Evolutionary conservation across 2,797 vertebrate species (phyloP).

Genomic region (Scarus forsteni): DNA sequence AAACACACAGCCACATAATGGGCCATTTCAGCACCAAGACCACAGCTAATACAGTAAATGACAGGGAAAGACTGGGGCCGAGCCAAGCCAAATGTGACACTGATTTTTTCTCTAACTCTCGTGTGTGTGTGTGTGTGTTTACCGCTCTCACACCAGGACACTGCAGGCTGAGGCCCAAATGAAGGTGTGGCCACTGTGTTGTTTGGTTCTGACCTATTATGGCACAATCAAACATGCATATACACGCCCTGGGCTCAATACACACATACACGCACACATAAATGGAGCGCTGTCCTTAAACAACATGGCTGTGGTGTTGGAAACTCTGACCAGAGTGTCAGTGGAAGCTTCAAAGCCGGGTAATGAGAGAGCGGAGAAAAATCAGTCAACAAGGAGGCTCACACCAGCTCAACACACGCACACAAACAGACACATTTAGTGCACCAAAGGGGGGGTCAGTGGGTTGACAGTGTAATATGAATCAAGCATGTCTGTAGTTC

Average conservation of each 20-base stretch:
- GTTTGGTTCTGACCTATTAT: conserved; percentile 50
- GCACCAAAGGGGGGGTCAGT: too few relatives aligned
- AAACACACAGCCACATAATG: conserved; percentile 78
- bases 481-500: too few relatives aligned
- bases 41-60: conserved; percentile 87
- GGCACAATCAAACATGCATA: conserved; percentile 34
- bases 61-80: conserved; percentile 74
- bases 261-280: conserved; percentile 19
- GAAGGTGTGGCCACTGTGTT: conserved; percentile 56
- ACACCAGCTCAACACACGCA: conserved; percentile 64
- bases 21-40: conserved; percentile 83
- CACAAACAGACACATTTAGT: conserved; percentile 5
- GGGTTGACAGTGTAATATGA: too few relatives aligned
- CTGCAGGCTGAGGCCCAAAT: conserved; percentile 72
- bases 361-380: conserved; percentile 77
- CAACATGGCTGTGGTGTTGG: conserved; percentile 72
- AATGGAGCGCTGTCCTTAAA: conserved; percentile 62
- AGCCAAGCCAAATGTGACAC: conserved; percentile 75
- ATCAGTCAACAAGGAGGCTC: conserved; percentile 76
- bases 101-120: conserved; percentile 75
- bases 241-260: conserved; percentile 13
- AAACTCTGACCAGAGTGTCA: conserved; percentile 77
- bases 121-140: conserved; percentile 55
- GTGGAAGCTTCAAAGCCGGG: conserved; percentile 73
- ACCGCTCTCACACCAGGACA: conserved; percentile 59